Conservation (phyloP, 2,797 vertebrate genomes). For the Mus caroli region DNA sequence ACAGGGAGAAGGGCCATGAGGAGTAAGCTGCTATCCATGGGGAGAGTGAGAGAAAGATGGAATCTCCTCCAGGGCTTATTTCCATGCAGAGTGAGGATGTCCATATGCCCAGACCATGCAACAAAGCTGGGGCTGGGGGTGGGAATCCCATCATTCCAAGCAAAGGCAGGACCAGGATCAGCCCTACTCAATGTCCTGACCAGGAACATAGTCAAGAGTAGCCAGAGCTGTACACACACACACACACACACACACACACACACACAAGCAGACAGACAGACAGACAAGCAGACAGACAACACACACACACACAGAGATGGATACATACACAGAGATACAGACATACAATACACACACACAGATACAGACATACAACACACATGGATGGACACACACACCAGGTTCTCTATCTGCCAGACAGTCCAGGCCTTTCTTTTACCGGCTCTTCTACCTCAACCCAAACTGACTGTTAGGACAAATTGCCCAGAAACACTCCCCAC, state of each 20-base stretch:
- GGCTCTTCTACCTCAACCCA: constrained; percentile 65
- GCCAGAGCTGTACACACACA: background rate
- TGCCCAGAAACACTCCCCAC: constrained; percentile 85
- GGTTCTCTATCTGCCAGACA: background rate
- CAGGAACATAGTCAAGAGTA: background rate
- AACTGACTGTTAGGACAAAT: constrained; percentile 77
- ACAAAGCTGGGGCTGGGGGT: background rate
- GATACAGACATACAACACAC: background rate
- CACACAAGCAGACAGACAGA: background rate
- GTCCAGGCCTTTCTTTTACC: background rate
- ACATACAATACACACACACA: background rate
- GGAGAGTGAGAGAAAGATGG: rapidly evolving
- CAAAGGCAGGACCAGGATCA: background rate
- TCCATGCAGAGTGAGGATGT: background rate
- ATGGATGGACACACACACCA: background rate
- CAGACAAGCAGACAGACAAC: too few relatives aligned
- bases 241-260: background rate
- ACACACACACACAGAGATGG: background rate
- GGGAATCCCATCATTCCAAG: background rate
- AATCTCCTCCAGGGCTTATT: background rate
- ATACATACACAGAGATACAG: background rate
- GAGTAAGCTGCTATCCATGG: background rate
- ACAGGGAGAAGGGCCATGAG: background rate
- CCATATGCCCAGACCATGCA: background rate
- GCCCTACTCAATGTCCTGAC: rapidly evolving